Evolutionary conservation across 1,140 invertebrate species (phyloP).

Genomic region (Piezodorus guildinii): DNA sequence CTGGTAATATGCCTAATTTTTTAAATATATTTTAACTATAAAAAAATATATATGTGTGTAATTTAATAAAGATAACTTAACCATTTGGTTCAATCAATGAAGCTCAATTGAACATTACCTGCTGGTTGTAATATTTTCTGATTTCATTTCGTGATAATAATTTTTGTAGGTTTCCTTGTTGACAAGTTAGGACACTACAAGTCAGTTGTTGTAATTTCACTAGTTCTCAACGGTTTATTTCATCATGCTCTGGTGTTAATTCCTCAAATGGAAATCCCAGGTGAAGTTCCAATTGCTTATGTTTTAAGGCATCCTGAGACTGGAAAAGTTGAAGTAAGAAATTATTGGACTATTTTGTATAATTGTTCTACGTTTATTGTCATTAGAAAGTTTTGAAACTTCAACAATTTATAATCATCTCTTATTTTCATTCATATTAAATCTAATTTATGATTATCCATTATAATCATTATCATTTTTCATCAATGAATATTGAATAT

Average conservation of each 20-base stretch:
- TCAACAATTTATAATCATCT: too few relatives aligned
- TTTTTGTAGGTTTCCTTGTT: conserved; percentile 53
- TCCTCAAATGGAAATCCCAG: conserved; percentile 58
- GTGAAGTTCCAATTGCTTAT: conserved; percentile 54
- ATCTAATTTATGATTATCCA: not conserved
- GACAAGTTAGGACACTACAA: conserved; percentile 74
- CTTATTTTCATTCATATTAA: too few relatives aligned
- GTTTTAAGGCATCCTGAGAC: conserved; percentile 55
- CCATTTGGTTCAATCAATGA: too few relatives aligned
- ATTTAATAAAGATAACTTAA: too few relatives aligned
- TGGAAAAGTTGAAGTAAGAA: conserved; percentile 48
- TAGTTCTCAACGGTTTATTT: conserved; percentile 56
- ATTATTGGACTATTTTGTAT: not conserved
- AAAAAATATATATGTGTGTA: too few relatives aligned
- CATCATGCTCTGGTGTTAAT: conserved; percentile 60
- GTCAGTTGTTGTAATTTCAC: conserved; percentile 57
- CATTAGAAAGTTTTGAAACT: not conserved
- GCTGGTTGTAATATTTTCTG: not conserved
- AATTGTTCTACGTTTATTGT: not conserved
- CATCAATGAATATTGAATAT: not conserved
- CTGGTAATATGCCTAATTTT: too few relatives aligned
- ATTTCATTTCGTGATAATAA: conserved; percentile 2
- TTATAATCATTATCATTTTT: not conserved
- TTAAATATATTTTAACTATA: too few relatives aligned
- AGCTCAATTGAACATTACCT: too few relatives aligned